phyloP scores from a whole-genome alignment of 2,888 invertebrate genomes.

The Lochmaea capreae region DNA sequence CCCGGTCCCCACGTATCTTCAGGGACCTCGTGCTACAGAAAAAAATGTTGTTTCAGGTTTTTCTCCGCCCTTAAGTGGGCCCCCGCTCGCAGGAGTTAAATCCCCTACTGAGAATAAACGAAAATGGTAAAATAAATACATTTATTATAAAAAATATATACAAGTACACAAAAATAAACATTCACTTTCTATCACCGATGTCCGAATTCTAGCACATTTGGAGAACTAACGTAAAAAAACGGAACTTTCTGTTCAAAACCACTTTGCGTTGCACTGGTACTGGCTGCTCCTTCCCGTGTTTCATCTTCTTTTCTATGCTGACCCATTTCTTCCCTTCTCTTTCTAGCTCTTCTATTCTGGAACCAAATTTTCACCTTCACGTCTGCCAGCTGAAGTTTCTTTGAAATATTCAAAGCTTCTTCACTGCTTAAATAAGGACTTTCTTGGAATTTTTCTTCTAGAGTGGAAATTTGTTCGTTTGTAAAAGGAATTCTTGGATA shows the following conservation, averaged over 20 bases:
- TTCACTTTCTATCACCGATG: slow-evolving; percentile 20
- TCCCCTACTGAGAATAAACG: too few relatives aligned
- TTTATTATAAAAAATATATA: slow-evolving; percentile 2
- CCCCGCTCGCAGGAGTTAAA: too few relatives aligned
- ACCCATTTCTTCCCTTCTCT: slow-evolving; percentile 71
- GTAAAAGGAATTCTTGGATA: slow-evolving; percentile 82
- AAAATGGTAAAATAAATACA: not conserved
- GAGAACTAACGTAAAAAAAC: slow-evolving; percentile 30
- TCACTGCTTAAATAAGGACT: slow-evolving; percentile 78
- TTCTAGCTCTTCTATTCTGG: slow-evolving; percentile 82
- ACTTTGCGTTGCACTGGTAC: not conserved
- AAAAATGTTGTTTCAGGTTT: too few relatives aligned
- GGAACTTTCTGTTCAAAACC: slow-evolving; percentile 8
- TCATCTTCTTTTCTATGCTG: slow-evolving; percentile 27
- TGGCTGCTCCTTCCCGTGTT: not conserved
- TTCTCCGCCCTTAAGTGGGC: too few relatives aligned
- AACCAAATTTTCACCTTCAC: slow-evolving; percentile 85
- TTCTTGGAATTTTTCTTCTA: slow-evolving; percentile 76
- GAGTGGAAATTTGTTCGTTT: slow-evolving; percentile 73
- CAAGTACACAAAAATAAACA: slow-evolving; percentile 2
- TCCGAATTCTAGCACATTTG: slow-evolving; percentile 25
- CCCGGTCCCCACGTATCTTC: too few relatives aligned
- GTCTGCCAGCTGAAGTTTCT: slow-evolving; percentile 74
- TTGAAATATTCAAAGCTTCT: slow-evolving; percentile 74
- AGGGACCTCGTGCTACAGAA: too few relatives aligned